A percentile compares a stretch with the other conserved stretches of the same genome.
These are phyloP conservation scores for Ladona fulva DNA, from an alignment of 1,140 invertebrate genomes.

Conservation along the genomic window DNA sequence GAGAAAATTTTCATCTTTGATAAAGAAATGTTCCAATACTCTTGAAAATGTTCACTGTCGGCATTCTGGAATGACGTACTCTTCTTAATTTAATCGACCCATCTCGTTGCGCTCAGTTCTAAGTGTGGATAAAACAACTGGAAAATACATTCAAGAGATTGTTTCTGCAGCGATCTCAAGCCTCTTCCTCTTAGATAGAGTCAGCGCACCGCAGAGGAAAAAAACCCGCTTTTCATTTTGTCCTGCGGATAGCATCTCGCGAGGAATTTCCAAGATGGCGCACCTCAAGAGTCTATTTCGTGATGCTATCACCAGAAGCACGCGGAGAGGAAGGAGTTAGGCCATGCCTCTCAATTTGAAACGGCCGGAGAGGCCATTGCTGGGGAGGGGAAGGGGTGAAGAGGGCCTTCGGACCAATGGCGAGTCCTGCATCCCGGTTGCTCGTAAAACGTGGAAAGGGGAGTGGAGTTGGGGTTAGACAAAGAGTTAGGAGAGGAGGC, in stretches of 20 bases:
- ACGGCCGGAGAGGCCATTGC: not conserved
- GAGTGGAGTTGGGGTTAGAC: not conserved
- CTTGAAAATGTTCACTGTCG: too few relatives aligned
- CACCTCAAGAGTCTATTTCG: not conserved
- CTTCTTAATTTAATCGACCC: too few relatives aligned
- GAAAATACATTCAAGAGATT: too few relatives aligned
- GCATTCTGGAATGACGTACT: too few relatives aligned
- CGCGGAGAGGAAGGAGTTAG: not conserved
- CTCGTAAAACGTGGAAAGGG: not conserved
- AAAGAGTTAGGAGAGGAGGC: not conserved
- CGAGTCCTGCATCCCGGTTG: not conserved
- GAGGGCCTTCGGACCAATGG: conserved; percentile 1
- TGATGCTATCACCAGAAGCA: not conserved
- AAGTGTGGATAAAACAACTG: too few relatives aligned
- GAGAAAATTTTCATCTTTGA: too few relatives aligned
- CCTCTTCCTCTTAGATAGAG: too few relatives aligned
- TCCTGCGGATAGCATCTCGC: not conserved
- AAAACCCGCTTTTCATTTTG: too few relatives aligned
- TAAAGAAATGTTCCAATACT: too few relatives aligned
- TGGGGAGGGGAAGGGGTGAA: not conserved
- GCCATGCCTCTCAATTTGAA: not conserved
- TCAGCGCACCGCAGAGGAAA: too few relatives aligned
- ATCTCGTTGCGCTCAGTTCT: too few relatives aligned
- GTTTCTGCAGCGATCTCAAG: too few relatives aligned
- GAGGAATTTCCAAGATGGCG: not conserved